Conservation (phyloP, 2,113 vertebrate genomes). For the Channa maculata region DNA sequence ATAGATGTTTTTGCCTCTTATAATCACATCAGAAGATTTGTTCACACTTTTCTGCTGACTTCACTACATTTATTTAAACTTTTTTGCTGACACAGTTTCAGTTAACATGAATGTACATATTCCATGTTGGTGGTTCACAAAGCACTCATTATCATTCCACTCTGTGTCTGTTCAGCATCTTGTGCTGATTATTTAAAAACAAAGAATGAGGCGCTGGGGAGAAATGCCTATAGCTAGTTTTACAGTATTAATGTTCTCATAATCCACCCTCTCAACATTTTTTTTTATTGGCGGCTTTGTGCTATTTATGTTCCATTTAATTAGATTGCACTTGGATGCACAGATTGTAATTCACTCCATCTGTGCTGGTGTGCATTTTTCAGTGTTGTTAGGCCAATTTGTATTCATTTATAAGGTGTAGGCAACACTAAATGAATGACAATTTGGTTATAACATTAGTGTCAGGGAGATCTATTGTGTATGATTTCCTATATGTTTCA, state of each 20-base stretch:
- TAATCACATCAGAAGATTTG: not conserved
- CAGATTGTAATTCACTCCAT: constrained; percentile 68
- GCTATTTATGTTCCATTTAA: constrained; percentile 63
- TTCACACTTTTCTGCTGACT: not conserved
- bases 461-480: not conserved
- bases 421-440: constrained; percentile 27
- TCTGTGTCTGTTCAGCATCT: constrained; percentile 37
- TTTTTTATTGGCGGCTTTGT: constrained; percentile 38
- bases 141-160: constrained; percentile 9
- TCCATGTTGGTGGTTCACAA: not conserved
- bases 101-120: not conserved
- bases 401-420: constrained; percentile 37
- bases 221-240: constrained; percentile 41
- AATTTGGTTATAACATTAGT: constrained; percentile 35
- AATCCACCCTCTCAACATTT: constrained; percentile 46
- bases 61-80: not conserved
- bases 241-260: constrained; percentile 56
- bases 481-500: constrained; percentile 1
- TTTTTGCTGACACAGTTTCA: not conserved
- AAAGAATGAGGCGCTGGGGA: constrained; percentile 16
- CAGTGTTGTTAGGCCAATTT: constrained; percentile 41
- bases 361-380: constrained; percentile 60
- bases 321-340: constrained; percentile 64
- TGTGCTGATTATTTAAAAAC: constrained; percentile 56
- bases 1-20: not conserved